These are phyloP conservation scores for Cantharis lateralis DNA, from an alignment of 2,888 invertebrate species.

Conservation along the genomic window DNA sequence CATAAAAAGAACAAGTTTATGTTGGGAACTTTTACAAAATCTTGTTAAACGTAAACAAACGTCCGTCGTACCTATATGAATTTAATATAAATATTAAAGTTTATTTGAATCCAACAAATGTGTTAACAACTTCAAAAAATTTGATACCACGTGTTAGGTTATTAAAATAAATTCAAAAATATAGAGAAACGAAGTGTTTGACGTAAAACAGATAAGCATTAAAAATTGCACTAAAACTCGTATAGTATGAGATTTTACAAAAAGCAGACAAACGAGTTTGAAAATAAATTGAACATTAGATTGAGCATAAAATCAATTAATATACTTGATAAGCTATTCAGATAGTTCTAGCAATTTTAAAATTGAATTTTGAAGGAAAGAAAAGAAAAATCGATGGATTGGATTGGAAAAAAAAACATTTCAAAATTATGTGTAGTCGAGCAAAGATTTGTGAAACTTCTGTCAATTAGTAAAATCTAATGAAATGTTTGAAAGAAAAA, in stretches of 20 bases:
- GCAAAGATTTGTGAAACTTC: background rate
- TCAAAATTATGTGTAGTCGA: background rate
- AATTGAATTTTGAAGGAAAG: background rate
- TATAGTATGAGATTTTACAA: background rate
- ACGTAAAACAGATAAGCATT: constrained; percentile 28
- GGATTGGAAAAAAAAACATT: background rate
- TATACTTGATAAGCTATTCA: background rate
- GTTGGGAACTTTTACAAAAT: background rate
- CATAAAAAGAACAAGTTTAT: too few species aligned
- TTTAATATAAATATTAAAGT: background rate
- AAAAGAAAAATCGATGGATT: background rate
- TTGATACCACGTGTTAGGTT: constrained; percentile 6
- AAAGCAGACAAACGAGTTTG: background rate
- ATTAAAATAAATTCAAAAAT: constrained; percentile 33
- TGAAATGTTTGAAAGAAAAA: background rate
- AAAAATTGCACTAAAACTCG: background rate
- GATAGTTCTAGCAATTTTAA: background rate
- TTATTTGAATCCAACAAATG: background rate
- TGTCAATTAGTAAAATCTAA: background rate
- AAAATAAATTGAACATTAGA: background rate
- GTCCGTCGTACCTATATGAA: background rate
- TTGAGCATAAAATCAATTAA: background rate
- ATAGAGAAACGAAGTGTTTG: constrained; percentile 22
- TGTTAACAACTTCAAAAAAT: background rate
- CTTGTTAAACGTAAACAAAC: background rate